phyloP scores from a whole-genome alignment of 2,113 vertebrate genomes.

The Menura novaehollandiae region DNA sequence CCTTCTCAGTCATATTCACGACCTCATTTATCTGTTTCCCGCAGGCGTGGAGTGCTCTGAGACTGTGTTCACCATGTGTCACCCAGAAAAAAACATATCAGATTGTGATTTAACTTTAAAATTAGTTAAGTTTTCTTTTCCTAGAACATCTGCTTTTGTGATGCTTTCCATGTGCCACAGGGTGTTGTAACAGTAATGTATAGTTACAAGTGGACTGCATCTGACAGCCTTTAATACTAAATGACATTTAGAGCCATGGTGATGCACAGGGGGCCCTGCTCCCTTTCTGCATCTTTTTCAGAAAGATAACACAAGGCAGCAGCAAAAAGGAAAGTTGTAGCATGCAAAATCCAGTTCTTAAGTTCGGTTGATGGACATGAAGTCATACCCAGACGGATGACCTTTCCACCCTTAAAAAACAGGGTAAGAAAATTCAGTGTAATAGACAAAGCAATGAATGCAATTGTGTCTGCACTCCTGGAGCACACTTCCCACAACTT shows the following conservation, averaged over 20 bases:
- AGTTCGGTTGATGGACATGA: not conserved
- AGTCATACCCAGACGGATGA: not conserved
- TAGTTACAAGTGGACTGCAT: not conserved
- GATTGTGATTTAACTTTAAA: not conserved
- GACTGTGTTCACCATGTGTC: not conserved
- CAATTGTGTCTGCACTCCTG: not conserved
- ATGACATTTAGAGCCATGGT: not conserved
- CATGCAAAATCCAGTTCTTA: not conserved
- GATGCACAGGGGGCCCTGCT: not conserved
- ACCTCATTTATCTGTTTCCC: not conserved
- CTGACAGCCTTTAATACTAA: not conserved
- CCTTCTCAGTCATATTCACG: not conserved
- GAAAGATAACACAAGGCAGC: not conserved
- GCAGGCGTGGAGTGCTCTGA: not conserved
- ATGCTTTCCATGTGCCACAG: not conserved
- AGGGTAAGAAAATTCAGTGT: not conserved
- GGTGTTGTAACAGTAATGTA: not conserved
- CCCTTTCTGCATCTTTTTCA: not conserved
- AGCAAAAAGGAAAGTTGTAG: not conserved
- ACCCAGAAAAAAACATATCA: not conserved
- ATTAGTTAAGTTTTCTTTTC: not conserved
- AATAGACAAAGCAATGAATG: not conserved
- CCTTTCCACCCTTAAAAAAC: not conserved
- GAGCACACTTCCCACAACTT: not conserved
- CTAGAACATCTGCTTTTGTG: not conserved